phyloP scores from a whole-genome alignment of 2,797 vertebrate genomes.

The Odontamblyopus rebecca region DNA sequence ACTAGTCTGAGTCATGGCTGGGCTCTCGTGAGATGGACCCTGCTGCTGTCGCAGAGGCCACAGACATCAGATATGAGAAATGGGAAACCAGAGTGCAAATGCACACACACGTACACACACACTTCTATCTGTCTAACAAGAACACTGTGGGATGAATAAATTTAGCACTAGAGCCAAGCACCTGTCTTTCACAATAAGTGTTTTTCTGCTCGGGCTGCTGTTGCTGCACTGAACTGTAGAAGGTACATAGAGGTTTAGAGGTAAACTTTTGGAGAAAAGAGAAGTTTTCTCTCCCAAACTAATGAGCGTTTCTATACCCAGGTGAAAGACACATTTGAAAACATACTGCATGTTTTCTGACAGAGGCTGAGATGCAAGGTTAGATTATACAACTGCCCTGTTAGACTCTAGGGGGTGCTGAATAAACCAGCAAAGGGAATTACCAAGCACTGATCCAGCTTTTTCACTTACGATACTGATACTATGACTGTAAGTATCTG shows the following conservation, averaged over 20 bases:
- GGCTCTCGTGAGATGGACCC: constrained; percentile 70
- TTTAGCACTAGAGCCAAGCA: constrained; percentile 42
- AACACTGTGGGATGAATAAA: constrained; percentile 47
- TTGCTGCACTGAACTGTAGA: constrained; percentile 19
- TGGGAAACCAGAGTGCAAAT: constrained; percentile 68
- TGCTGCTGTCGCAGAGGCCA: constrained; percentile 66
- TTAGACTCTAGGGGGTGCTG: background rate
- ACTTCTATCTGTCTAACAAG: constrained; percentile 38
- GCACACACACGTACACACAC: constrained; percentile 39
- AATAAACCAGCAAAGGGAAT: background rate
- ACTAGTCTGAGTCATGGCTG: constrained; percentile 76
- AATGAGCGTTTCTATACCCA: background rate
- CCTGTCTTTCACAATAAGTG: constrained; percentile 53
- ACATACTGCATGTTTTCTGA: background rate
- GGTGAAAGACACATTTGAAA: background rate
- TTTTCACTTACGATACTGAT: no score
- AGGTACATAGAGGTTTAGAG: constrained; percentile 3
- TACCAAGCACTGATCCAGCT: no score
- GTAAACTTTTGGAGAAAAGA: constrained; percentile 15
- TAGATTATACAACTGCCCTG: background rate
- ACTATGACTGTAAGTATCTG: no score
- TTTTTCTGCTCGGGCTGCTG: constrained; percentile 12
- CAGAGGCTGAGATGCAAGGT: background rate
- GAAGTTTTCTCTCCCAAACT: constrained; percentile 12
- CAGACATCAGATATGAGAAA: constrained; percentile 69